phyloP scores from a whole-genome alignment of 2,888 invertebrate genomes.

The Lithophane socia region DNA sequence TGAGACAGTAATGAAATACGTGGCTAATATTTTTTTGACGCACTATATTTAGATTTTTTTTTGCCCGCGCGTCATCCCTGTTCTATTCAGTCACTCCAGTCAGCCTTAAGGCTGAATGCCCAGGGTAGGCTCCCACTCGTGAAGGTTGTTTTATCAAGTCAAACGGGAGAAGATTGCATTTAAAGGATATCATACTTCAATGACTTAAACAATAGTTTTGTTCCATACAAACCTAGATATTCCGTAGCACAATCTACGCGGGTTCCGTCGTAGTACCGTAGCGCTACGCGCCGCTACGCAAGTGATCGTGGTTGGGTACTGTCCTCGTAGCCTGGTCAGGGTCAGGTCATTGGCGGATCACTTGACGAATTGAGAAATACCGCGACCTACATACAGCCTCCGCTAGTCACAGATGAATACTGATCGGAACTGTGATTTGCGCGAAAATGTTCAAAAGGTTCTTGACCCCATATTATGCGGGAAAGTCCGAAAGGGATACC shows the following conservation, averaged over 20 bases:
- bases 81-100: too few species aligned
- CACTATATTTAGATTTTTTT: too few species aligned
- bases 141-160: too few species aligned
- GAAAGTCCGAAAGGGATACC: too few species aligned
- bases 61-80: too few species aligned
- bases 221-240: neutral
- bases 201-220: neutral
- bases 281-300: conserved; percentile 30
- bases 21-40: too few species aligned
- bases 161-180: too few species aligned
- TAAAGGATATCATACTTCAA: neutral
- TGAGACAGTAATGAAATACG: too few species aligned
- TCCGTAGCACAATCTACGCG: neutral
- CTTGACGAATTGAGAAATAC: conserved; percentile 45
- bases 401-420: conserved; percentile 25
- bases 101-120: too few species aligned
- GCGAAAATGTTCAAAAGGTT: neutral
- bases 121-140: too few species aligned
- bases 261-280: neutral
- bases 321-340: conserved; percentile 47
- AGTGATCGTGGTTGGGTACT: conserved; percentile 13
- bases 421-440: neutral
- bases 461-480: too few species aligned
- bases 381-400: conserved; percentile 42
- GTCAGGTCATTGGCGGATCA: conserved; percentile 46